A percentile compares a stretch with the other conserved stretches of the same genome.
Evolutionary conservation across 2,888 invertebrate genomes (phyloP).

Genomic region (Barypeithes pellucidus): DNA sequence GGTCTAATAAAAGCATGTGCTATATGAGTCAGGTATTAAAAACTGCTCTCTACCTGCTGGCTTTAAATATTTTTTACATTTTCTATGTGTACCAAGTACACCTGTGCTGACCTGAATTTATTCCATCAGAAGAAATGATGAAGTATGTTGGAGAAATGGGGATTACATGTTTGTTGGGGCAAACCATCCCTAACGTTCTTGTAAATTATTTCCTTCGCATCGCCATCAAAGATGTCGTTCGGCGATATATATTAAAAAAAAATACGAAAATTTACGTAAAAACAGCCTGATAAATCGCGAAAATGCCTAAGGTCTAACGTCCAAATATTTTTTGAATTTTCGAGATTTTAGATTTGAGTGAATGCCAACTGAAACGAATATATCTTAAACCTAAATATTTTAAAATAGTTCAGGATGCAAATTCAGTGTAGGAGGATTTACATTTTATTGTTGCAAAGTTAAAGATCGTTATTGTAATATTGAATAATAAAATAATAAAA

Average conservation of each 20-base stretch:
- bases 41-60: no score
- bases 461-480: constrained; percentile 15
- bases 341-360: constrained; percentile 37
- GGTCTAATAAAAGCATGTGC: constrained; percentile 11
- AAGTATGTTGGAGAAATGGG: no score
- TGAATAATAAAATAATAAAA: neutral
- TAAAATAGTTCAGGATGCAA: constrained; percentile 40
- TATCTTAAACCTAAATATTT: constrained; percentile 33
- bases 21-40: neutral
- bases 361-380: constrained; percentile 40
- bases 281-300: neutral
- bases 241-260: no score
- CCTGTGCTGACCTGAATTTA: no score
- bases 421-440: constrained; percentile 21
- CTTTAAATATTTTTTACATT: no score
- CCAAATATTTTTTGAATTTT: constrained; percentile 35
- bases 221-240: no score
- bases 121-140: no score
- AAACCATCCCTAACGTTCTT: no score
- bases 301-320: constrained; percentile 24
- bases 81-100: no score
- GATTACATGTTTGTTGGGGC: no score
- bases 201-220: no score
- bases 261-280: constrained; percentile 20
- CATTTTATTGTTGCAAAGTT: constrained; percentile 3